phyloP scores from a whole-genome alignment of 2,888 invertebrate genomes.

The Dicyrtoma fusca region DNA sequence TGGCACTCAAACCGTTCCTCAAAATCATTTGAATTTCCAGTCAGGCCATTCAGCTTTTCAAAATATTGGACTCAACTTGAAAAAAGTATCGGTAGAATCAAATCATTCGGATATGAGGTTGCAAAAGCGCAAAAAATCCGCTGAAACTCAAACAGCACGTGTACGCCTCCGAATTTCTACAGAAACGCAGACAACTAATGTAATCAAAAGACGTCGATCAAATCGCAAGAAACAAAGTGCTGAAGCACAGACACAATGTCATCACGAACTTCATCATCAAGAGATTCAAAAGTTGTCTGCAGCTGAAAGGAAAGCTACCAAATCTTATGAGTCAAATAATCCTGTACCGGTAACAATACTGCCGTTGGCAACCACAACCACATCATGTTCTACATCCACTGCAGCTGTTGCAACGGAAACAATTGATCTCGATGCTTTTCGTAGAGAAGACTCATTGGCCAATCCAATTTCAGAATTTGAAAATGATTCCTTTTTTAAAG shows the following conservation, averaged over 20 bases:
- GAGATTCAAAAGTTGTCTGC: background rate
- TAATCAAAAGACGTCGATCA: constrained; percentile 43
- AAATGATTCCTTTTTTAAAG: constrained; percentile 30
- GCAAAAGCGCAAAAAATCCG: constrained; percentile 38
- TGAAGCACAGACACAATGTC: constrained; percentile 44
- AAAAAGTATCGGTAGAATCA: background rate
- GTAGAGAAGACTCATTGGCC: background rate
- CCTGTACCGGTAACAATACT: background rate
- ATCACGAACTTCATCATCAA: background rate
- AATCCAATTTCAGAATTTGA: constrained; percentile 27
- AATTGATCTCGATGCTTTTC: background rate
- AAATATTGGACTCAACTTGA: background rate
- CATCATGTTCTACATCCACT: background rate
- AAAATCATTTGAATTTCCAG: background rate
- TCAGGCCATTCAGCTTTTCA: background rate
- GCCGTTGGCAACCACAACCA: background rate
- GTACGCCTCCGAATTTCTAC: constrained; percentile 38
- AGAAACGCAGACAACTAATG: constrained; percentile 46
- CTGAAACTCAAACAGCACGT: constrained; percentile 45
- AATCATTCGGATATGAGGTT: background rate
- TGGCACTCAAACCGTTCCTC: constrained; percentile 40
- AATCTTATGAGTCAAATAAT: background rate
- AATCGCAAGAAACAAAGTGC: constrained; percentile 40
- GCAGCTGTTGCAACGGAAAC: too few relatives aligned
- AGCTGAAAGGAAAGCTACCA: background rate